Evolutionary conservation across 2,113 vertebrate species (phyloP).

Genomic region (Falcunculus frontatus): DNA sequence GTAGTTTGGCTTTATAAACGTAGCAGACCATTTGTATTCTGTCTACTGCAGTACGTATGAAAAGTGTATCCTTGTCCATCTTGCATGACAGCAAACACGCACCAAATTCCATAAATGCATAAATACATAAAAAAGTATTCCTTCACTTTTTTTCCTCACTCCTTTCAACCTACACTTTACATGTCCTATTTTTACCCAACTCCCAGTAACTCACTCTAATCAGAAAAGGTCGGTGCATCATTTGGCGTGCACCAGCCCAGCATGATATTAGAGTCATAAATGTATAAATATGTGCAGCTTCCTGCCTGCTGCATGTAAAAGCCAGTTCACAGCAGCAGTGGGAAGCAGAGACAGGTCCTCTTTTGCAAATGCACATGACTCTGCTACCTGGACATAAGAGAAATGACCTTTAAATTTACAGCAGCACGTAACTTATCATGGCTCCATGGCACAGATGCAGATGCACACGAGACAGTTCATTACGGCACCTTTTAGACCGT

Average conservation of each 20-base stretch:
- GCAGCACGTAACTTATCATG: accelerated
- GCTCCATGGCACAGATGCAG: neutral
- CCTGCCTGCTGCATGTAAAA: neutral
- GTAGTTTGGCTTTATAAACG: neutral
- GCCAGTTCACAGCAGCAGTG: neutral
- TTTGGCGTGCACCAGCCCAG: neutral
- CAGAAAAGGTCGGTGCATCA: neutral
- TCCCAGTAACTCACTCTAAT: neutral
- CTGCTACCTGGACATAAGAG: neutral
- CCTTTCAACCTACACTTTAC: neutral
- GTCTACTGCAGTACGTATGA: neutral
- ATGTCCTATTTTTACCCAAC: neutral
- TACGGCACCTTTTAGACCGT: neutral
- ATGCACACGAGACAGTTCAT: neutral
- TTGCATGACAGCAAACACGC: neutral
- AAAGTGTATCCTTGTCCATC: neutral
- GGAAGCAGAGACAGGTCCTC: neutral
- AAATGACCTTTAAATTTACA: neutral
- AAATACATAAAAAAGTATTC: neutral
- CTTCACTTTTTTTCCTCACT: neutral
- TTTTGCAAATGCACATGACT: neutral
- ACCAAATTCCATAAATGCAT: neutral
- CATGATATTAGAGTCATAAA: neutral
- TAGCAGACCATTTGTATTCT: neutral
- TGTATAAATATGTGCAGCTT: neutral